Conservation (phyloP, 2,113 vertebrate species). For the Meriones unguiculatus region DNA sequence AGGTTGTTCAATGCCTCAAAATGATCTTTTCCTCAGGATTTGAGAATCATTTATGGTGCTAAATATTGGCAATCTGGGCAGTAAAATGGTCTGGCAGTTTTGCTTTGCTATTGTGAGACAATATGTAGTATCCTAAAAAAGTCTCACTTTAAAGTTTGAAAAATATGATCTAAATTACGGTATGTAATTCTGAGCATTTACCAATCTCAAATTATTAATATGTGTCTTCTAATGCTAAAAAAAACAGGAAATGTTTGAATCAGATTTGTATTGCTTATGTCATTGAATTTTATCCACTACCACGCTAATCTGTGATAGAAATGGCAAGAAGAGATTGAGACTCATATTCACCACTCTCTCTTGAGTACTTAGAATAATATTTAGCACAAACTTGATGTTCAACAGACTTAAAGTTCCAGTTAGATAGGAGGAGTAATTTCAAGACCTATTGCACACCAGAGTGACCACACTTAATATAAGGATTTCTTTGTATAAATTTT, state of each 20-base stretch:
- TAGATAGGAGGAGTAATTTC: background rate
- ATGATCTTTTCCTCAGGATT: slow-evolving; percentile 47
- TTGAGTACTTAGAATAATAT: slow-evolving; percentile 38
- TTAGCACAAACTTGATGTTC: slow-evolving; percentile 37
- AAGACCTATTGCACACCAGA: background rate
- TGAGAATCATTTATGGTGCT: slow-evolving; percentile 40
- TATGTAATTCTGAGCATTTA: slow-evolving; percentile 32
- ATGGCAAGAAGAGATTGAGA: background rate
- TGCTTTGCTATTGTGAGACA: slow-evolving; percentile 36
- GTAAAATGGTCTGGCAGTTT: slow-evolving; percentile 24
- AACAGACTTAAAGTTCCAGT: background rate
- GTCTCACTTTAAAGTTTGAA: slow-evolving; percentile 49
- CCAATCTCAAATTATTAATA: slow-evolving; percentile 26
- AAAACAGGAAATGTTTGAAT: slow-evolving; percentile 11
- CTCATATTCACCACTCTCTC: background rate
- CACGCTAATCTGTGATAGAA: slow-evolving; percentile 31
- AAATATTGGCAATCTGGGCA: background rate
- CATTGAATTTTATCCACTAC: slow-evolving; percentile 14
- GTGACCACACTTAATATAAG: background rate
- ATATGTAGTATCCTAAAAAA: slow-evolving; percentile 1
- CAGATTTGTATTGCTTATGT: background rate
- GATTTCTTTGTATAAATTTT: background rate
- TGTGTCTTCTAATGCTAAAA: slow-evolving; percentile 45
- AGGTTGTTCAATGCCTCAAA: background rate
- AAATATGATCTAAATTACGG: background rate